Evolutionary conservation across 2,797 vertebrate genomes (phyloP).

Genomic region (Phoeniculus purpureus): DNA sequence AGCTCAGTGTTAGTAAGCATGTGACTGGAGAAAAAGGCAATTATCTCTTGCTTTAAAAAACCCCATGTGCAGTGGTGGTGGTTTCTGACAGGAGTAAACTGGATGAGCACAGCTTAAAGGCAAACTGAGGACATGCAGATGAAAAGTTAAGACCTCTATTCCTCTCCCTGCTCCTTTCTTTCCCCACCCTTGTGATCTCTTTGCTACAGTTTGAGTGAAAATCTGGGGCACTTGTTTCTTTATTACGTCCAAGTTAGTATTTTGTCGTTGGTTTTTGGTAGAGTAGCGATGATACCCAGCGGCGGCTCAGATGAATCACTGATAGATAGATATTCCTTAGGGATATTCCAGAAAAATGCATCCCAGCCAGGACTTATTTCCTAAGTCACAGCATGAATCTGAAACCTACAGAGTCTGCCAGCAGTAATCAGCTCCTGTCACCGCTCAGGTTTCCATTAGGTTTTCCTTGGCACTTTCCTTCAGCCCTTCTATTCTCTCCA

Average conservation of each 20-base stretch:
- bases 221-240: constrained; percentile 57
- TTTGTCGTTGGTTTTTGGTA: constrained; percentile 65
- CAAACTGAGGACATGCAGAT: constrained; percentile 56
- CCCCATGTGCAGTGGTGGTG: constrained; percentile 42
- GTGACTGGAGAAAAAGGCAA: constrained; percentile 60
- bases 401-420: constrained; percentile 35
- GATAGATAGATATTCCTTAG: constrained; percentile 57
- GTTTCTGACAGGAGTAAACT: constrained; percentile 63
- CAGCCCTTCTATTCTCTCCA: constrained; percentile 1
- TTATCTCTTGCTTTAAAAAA: constrained; percentile 61
- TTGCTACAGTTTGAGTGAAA: constrained; percentile 33
- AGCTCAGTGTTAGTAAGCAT: constrained; percentile 49
- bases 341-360: constrained; percentile 64
- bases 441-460: constrained; percentile 47
- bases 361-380: constrained; percentile 48
- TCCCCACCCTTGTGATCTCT: constrained; percentile 38
- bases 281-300: constrained; percentile 66
- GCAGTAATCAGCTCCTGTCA: background rate
- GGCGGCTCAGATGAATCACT: constrained; percentile 61
- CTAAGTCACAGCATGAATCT: constrained; percentile 55
- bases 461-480: constrained; percentile 29
- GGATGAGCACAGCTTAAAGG: constrained; percentile 53
- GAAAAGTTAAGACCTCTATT: constrained; percentile 57
- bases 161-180: constrained; percentile 18
- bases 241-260: constrained; percentile 49